Base-by-base conservation (phyloP, 2,113 vertebrate genomes). In the Corvus cornix region DNA sequence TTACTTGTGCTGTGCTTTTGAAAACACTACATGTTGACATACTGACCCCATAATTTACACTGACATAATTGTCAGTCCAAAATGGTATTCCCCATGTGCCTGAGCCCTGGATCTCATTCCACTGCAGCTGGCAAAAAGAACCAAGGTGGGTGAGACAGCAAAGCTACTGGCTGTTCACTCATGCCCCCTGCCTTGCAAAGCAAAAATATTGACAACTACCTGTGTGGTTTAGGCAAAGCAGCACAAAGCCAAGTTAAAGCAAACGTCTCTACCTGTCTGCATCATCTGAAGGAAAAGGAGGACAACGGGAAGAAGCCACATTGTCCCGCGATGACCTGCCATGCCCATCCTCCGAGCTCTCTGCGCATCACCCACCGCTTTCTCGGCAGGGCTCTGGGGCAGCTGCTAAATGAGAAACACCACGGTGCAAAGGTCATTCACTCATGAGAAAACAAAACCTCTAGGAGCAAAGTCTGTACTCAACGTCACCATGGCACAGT, bases 391-490 rank as follows among this genome's bases (percentile, higher is more conserved):
- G 43, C 41, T 85, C 67, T 51, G 52, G 30, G 60, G n/a, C 63
- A 94, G 82, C 86, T 78, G 73, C 52, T 84, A 64, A 90, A 83
- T 31, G 52, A 93, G 68, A 74, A 91, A 78, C 49, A 27, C 63
- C 84, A 60, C 84, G 78, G 94, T 64, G 77, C 95, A 96, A 95
- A 97, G 97, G 82, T 93, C 73, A 9, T 12, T 86, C 79, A 58
- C 53, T 53, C n/a, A 58, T 1, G 23, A 85, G 55, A 78, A 96
- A 90, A 89, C 84, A 91, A 91, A 93, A 72, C 41, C 9, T 35
- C 35, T 43, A 31, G 41, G 56, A 83, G 66, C 92, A 91, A 92
- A 85, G 56, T 33, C 41, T 79, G 74, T 9, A 2, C 26, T 78
- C 60, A 64, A 1, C n/a, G 49, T 55, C 85, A 91, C 24, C 53